Evolutionary conservation across 2,888 invertebrate genomes (phyloP).

Genomic region (Crematogaster levior): DNA sequence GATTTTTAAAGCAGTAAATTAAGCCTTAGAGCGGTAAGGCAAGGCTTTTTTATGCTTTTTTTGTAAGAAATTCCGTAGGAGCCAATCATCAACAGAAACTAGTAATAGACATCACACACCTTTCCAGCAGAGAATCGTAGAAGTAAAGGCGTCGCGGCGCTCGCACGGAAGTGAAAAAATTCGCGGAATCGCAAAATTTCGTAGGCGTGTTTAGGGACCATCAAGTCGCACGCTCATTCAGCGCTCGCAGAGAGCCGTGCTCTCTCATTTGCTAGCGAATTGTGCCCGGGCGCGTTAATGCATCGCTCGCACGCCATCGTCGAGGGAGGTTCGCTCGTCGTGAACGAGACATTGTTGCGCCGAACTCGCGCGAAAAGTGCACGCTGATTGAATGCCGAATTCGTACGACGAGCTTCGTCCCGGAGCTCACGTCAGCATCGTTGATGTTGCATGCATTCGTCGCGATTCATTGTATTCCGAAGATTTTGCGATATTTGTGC

Average conservation of each 20-base stretch:
- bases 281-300: conserved; percentile 81
- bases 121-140: neutral
- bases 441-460: conserved; percentile 8
- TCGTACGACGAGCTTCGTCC: conserved; percentile 26
- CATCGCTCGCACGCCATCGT: conserved; percentile 79
- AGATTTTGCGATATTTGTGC: neutral
- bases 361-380: conserved; percentile 60
- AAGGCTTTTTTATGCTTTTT: neutral
- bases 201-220: conserved; percentile 83
- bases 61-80: neutral
- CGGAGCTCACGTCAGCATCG: conserved; percentile 5
- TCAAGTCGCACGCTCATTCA: conserved; percentile 79
- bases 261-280: conserved; percentile 84
- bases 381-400: conserved; percentile 48
- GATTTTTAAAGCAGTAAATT: no score
- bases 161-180: conserved; percentile 71
- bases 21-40: neutral
- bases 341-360: conserved; percentile 79
- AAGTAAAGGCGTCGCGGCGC: conserved; percentile 33
- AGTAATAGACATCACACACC: neutral
- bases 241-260: conserved; percentile 76
- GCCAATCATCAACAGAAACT: neutral
- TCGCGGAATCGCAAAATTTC: conserved; percentile 82
- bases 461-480: conserved; percentile 17
- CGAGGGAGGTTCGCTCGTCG: conserved; percentile 78